Conservation (phyloP, 1,140 invertebrate genomes). For the Octopus bimaculoides region DNA sequence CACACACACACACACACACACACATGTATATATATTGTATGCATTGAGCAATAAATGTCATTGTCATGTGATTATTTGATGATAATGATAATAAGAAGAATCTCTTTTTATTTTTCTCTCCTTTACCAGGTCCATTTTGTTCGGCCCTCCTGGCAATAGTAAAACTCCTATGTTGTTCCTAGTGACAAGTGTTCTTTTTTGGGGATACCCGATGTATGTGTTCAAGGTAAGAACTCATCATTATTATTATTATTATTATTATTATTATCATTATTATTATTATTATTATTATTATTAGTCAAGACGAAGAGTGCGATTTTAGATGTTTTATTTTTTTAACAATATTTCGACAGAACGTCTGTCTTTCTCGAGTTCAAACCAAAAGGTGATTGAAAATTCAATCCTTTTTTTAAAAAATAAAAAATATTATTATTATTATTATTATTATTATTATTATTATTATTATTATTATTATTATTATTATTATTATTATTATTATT, state of each 20-base stretch:
- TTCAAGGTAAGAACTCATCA: slow-evolving; percentile 65
- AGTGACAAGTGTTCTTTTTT: slow-evolving; percentile 77
- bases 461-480: no score
- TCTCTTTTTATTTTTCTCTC: slow-evolving; percentile 15
- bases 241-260: not conserved
- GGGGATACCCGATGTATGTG: slow-evolving; percentile 92
- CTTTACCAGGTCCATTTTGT: slow-evolving; percentile 70
- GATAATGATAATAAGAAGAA: not conserved
- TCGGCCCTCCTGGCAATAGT: slow-evolving; percentile 84
- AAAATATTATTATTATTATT: no score
- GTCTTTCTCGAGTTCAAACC: no score
- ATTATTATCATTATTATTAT: slow-evolving; percentile 13
- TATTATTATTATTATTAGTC: no score
- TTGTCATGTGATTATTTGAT: not conserved
- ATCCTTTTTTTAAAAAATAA: no score
- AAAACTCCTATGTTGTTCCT: slow-evolving; percentile 85
- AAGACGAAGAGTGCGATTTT: no score
- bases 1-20: not conserved
- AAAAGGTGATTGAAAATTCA: no score
- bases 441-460: no score
- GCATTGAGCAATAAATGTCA: not conserved
- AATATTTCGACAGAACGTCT: no score
- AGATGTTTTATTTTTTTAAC: no score
- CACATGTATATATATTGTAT: not conserved
- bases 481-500: no score